Evolutionary conservation across 2,113 vertebrate species (phyloP).

Genomic region (Meles meles): DNA sequence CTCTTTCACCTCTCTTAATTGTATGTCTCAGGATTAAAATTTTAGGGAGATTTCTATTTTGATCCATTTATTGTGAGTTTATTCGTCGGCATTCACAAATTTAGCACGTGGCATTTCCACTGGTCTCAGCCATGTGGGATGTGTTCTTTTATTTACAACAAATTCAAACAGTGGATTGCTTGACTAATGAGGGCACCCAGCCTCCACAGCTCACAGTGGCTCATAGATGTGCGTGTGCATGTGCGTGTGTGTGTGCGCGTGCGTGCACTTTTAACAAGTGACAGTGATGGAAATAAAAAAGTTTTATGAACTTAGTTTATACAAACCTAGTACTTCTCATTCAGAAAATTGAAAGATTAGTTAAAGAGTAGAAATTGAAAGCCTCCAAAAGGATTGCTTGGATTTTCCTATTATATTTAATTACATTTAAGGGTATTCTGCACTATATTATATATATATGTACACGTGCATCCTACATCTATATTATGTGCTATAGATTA

Average conservation of each 20-base stretch:
- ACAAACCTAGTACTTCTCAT: background rate
- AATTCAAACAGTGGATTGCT: background rate
- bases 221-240: background rate
- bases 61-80: background rate
- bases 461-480: background rate
- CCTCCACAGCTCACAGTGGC: background rate
- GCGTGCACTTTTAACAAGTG: background rate
- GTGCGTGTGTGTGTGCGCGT: too few relatives aligned
- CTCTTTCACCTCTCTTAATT: background rate
- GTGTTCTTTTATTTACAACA: background rate
- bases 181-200: background rate
- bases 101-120: background rate
- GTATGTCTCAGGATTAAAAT: background rate
- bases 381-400: background rate
- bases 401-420: background rate
- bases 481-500: background rate
- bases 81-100: background rate
- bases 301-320: background rate
- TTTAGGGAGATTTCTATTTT: background rate
- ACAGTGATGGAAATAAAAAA: background rate
- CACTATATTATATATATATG: background rate
- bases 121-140: background rate
- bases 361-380: background rate
- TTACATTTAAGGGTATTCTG: background rate
- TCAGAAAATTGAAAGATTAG: conserved; percentile 10